Evolutionary conservation across 2,888 invertebrate species (phyloP), one percentile per base, ranked within the genome.

Genomic region (Troglohyphantes excavatus): DNA sequence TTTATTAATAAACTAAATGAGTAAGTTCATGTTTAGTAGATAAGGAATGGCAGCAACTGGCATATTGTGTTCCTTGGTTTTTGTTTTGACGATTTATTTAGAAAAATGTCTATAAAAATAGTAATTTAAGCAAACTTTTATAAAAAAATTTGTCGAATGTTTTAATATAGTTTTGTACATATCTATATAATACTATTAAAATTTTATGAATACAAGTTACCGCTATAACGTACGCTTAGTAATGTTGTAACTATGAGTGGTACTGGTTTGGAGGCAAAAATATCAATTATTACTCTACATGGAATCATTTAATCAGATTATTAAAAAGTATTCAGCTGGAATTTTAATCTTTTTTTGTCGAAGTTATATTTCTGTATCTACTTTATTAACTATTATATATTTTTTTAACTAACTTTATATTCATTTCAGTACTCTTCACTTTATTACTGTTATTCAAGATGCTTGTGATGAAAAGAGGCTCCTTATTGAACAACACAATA

Each of bases 381-480:
- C 39, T 39, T 39, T 39, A 39, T 39, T 39, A 39, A 2, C 39
- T 39, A 13, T 39, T n/a, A n/a, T n/a, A n/a, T n/a, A n/a, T n/a
- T n/a, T n/a, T n/a, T n/a, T n/a, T n/a, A n/a, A n/a, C n/a, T n/a
- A n/a, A n/a, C n/a, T n/a, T n/a, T n/a, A n/a, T n/a, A n/a, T n/a
- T 53, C 23, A 29, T 76, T 61, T 68, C 46, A 85, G 85, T 26
- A 33, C 67, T 68, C 59, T 85, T 19, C 59, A 85, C n/a, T 68
- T 85, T 5, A 39, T 85, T 17, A 33, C 76, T 9, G 9, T 85
- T 19, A 53, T 85, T 59, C 85, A 85, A 76, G 68, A 68, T 68
- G 39, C 59, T 13, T 85, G 76, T 76, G 85, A 76, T 19, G 19
- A 59, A 39, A 76, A 26, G 19, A 43, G 85, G 13, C 23, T 39